Evolutionary conservation across 2,113 vertebrate species (phyloP).

Genomic region (Chauna torquata): DNA sequence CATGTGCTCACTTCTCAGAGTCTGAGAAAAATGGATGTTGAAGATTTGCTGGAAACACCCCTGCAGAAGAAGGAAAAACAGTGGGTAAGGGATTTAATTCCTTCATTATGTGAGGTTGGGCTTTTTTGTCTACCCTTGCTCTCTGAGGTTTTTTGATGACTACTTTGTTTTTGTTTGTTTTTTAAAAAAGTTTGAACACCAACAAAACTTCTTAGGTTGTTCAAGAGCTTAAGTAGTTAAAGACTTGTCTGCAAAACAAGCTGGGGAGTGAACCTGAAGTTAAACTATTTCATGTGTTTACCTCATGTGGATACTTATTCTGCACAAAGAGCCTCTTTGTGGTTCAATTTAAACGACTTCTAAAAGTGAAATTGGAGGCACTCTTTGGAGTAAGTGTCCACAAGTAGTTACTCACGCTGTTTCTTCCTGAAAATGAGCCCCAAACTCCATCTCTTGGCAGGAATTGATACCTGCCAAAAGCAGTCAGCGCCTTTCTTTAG

Average conservation of each 20-base stretch:
- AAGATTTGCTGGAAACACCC: background rate
- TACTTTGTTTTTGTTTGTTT: background rate
- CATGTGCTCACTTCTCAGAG: constrained; percentile 20
- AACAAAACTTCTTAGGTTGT: background rate
- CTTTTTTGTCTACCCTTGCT: background rate
- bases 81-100: constrained; percentile 7
- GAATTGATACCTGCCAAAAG: background rate
- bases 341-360: constrained; percentile 20
- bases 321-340: background rate
- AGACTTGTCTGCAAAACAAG: background rate
- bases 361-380: background rate
- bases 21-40: constrained; percentile 41
- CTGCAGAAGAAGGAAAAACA: background rate
- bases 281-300: background rate
- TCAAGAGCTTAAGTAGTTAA: background rate
- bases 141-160: background rate
- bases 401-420: background rate
- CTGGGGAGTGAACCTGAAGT: background rate
- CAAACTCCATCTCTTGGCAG: background rate
- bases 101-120: background rate
- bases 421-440: background rate
- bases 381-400: background rate
- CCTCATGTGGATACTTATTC: background rate
- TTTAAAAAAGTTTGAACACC: background rate
- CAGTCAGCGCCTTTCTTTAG: background rate